Conservation (phyloP, 2,888 invertebrate genomes). For the Drosophila pegasa region DNA sequence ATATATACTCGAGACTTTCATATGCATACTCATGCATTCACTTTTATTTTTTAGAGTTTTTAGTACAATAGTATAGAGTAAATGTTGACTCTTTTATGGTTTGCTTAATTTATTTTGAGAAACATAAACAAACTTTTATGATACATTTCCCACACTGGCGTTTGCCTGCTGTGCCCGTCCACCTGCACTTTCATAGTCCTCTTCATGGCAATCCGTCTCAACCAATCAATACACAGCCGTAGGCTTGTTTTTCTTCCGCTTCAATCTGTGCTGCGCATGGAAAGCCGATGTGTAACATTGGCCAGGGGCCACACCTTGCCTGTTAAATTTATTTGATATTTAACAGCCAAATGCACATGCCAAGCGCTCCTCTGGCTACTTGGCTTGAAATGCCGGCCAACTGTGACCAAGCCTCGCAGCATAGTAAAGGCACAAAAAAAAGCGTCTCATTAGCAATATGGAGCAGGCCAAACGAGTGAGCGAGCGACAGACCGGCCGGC, state of each 20-base stretch:
- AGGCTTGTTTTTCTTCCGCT: background rate
- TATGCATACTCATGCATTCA: too few relatives aligned
- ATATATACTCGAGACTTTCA: too few relatives aligned
- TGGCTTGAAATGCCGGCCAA: constrained; percentile 23
- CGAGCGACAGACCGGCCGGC: background rate
- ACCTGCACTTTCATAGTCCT: background rate
- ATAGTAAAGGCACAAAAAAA: constrained; percentile 20
- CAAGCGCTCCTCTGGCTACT: constrained; percentile 22
- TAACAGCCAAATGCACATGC: constrained; percentile 37
- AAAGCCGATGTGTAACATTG: constrained; percentile 8
- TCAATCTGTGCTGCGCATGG: background rate
- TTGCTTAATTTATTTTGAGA: too few relatives aligned
- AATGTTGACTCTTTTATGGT: too few relatives aligned
- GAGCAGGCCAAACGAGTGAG: constrained; percentile 51
- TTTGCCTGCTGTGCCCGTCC: background rate
- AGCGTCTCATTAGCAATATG: constrained; percentile 68
- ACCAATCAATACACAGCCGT: background rate
- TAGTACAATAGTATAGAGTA: too few relatives aligned
- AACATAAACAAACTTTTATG: too few relatives aligned
- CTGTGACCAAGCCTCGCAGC: constrained; percentile 54
- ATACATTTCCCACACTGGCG: background rate
- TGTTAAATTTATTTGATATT: constrained; percentile 1
- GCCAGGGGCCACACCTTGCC: constrained; percentile 43
- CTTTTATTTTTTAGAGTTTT: too few relatives aligned
- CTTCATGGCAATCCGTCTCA: background rate